Percentiles rank a stretch among this genome's conserved stretches.
Conservation (phyloP, 2,113 vertebrate species). For the Xiphias gladius region DNA sequence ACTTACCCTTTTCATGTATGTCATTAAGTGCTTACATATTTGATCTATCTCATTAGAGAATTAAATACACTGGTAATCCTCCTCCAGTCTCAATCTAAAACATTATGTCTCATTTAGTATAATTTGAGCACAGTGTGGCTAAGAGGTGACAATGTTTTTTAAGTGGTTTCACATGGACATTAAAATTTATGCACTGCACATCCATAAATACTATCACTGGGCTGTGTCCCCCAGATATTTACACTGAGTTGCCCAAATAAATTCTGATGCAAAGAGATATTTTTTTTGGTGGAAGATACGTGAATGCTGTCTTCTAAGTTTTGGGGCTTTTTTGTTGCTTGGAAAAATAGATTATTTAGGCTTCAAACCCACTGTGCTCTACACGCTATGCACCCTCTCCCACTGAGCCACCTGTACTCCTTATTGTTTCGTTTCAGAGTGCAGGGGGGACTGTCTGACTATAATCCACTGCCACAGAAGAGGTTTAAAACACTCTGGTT, state of each 20-base stretch:
- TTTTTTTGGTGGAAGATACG: neutral
- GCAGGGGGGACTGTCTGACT: constrained; percentile 83
- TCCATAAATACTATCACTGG: neutral
- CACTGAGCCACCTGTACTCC: constrained; percentile 80
- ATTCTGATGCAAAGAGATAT: neutral
- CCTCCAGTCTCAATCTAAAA: neutral
- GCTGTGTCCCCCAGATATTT: neutral
- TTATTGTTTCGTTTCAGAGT: constrained; percentile 86
- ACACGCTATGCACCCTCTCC: constrained; percentile 28
- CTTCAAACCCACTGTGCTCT: constrained; percentile 11
- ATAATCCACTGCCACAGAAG: constrained; percentile 93
- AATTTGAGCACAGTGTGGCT: neutral
- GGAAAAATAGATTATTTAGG: constrained; percentile 20
- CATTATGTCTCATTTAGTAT: constrained; percentile 15
- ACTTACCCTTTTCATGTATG: constrained; percentile 21
- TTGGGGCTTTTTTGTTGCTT: neutral
- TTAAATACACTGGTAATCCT: constrained; percentile 22
- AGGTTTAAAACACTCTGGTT: constrained; percentile 97
- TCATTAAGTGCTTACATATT: constrained; percentile 43
- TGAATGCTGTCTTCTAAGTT: neutral
- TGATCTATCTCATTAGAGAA: constrained; percentile 40
- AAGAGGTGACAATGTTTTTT: constrained; percentile 12
- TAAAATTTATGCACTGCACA: neutral
- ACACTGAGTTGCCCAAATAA: neutral
- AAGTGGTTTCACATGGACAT: neutral